A percentile compares a stretch with the other conserved stretches of the same genome.
phyloP scores from a whole-genome alignment of 2,797 vertebrate genomes.

The Yasuhikotakia modesta region DNA sequence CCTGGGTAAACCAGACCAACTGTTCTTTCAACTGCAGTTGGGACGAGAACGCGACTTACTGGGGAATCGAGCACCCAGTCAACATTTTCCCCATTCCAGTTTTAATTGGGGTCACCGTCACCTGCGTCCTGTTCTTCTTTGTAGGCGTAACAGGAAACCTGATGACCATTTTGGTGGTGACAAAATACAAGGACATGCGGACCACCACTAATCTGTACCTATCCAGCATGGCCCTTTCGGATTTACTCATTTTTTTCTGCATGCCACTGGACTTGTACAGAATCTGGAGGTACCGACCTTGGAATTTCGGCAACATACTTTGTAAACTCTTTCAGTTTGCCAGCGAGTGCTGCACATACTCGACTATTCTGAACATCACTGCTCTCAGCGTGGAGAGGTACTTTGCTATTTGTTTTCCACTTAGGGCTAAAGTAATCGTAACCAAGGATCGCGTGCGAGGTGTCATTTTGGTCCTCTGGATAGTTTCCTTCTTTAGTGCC shows the following conservation, averaged over 20 bases:
- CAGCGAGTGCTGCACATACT: constrained; percentile 95
- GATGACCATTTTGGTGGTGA: constrained; percentile 93
- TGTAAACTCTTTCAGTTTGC: constrained; percentile 98
- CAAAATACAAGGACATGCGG: constrained; percentile 91
- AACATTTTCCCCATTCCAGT: constrained; percentile 86
- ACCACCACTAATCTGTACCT: constrained; percentile 97
- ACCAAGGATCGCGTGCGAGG: constrained; percentile 90
- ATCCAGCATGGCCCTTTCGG: constrained; percentile 97
- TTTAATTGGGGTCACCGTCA: constrained; percentile 84
- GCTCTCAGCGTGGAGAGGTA: constrained; percentile 96
- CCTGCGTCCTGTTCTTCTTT: constrained; percentile 87
- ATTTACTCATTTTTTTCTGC: constrained; percentile 94
- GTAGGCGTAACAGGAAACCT: constrained; percentile 89
- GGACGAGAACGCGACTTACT: constrained; percentile 69
- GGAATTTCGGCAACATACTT: constrained; percentile 89
- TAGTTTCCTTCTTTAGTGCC: constrained; percentile 86
- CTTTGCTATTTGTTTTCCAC: constrained; percentile 93
- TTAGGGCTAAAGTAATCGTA: constrained; percentile 91
- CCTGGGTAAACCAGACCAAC: constrained; percentile 68
- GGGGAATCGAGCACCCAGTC: constrained; percentile 67
- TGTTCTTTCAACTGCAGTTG: constrained; percentile 77
- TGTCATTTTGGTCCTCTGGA: constrained; percentile 90
- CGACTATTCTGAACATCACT: constrained; percentile 95
- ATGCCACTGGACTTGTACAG: constrained; percentile 96
- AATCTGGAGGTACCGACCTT: constrained; percentile 95